Conservation (phyloP, 1,140 invertebrate genomes). For the Amphibalanus amphitrite region DNA sequence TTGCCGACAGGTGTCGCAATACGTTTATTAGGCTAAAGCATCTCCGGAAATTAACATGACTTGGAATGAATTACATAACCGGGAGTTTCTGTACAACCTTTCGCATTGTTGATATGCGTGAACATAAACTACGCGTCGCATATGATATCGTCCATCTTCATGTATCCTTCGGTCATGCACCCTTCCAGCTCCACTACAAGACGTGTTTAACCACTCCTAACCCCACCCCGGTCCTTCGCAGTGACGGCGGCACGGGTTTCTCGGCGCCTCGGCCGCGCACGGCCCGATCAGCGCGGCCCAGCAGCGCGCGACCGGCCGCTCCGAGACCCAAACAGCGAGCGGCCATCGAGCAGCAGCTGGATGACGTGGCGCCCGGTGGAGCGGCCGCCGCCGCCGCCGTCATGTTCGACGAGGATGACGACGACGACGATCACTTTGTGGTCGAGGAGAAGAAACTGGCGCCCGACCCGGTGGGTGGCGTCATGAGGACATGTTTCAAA, state of each 20-base stretch:
- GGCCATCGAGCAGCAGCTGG: conserved; percentile 7
- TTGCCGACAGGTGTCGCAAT: no score
- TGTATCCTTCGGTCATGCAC: no score
- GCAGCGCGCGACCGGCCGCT: conserved; percentile 56
- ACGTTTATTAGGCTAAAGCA: no score
- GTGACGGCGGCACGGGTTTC: not conserved
- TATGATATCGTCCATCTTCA: no score
- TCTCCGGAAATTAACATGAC: no score
- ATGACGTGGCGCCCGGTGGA: not conserved
- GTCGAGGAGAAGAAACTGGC: conserved; percentile 17
- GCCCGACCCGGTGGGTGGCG: conserved; percentile 12
- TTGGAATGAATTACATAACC: no score
- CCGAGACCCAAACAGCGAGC: conserved; percentile 31
- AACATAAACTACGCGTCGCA: no score
- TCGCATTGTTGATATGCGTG: no score
- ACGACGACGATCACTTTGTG: conserved; percentile 21
- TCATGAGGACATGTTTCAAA: not conserved
- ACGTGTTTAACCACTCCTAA: no score
- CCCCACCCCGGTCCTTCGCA: no score
- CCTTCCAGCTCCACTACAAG: no score
- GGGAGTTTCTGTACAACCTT: no score
- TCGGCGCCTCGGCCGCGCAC: conserved; percentile 11
- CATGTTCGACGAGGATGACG: conserved; percentile 16
- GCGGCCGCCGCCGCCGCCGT: conserved; percentile 13
- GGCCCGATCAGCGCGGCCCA: conserved; percentile 39